Percentiles rank a stretch among this genome's conserved stretches.
Conservation (phyloP, 1,140 invertebrate species). For the Anadara kagoshimensis region DNA sequence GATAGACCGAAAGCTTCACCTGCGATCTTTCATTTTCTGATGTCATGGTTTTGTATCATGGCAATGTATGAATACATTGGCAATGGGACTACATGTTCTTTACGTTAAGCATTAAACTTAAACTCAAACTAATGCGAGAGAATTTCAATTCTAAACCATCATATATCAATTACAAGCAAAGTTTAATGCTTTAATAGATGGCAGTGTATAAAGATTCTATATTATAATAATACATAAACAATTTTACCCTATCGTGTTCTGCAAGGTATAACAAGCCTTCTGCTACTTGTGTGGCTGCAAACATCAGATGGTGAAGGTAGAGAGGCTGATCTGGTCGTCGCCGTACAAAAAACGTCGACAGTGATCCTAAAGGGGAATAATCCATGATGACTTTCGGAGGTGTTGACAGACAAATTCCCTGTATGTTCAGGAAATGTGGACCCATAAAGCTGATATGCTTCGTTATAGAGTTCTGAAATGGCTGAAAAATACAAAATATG, state of each 20-base stretch:
- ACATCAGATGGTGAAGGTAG: conserved; percentile 24
- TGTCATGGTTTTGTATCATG: no score
- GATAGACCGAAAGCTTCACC: no score
- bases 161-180: no score
- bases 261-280: conserved; percentile 31
- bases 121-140: no score
- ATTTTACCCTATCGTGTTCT: not conserved
- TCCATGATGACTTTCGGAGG: conserved; percentile 32
- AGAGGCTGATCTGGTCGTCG: not conserved
- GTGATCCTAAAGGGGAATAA: conserved; percentile 31
- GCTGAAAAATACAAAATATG: conserved; percentile 16
- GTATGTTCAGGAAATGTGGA: conserved; percentile 21
- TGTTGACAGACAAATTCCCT: conserved; percentile 20
- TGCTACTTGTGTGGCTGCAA: conserved; percentile 29
- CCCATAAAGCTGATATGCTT: conserved; percentile 14
- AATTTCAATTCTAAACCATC: no score
- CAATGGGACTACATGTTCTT: no score
- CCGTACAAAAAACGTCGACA: conserved; percentile 22
- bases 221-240: no score
- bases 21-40: no score
- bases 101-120: no score
- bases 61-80: no score
- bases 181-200: no score
- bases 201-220: no score
- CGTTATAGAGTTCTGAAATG: conserved; percentile 14